phyloP scores from a whole-genome alignment of 1,140 invertebrate genomes.

The Caligus rogercresseyi region DNA sequence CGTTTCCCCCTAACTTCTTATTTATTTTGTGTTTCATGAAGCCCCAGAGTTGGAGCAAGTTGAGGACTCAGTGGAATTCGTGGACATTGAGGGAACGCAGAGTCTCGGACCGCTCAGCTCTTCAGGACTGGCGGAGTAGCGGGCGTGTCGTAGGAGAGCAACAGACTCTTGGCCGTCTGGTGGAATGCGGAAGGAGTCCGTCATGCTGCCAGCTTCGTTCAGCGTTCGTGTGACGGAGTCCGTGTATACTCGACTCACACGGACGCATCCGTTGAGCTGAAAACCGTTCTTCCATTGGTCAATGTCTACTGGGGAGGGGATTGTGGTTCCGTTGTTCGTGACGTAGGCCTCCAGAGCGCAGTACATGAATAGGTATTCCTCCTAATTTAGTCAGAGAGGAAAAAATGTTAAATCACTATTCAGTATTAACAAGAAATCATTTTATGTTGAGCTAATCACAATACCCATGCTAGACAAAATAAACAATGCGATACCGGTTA shows the following conservation, averaged over 20 bases:
- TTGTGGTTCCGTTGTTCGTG: conserved; percentile 24
- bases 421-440: too few species aligned
- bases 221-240: neutral
- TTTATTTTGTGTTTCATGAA: too few species aligned
- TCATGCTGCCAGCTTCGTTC: neutral
- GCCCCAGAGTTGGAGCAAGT: neutral
- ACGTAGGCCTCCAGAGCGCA: conserved; percentile 39
- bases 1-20: too few species aligned
- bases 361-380: conserved; percentile 46
- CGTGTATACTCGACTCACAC: conserved; percentile 11
- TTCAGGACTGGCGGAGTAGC: neutral
- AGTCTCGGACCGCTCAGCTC: neutral
- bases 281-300: conserved; percentile 14
- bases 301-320: conserved; percentile 17
- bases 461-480: too few species aligned
- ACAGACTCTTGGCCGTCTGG: conserved; percentile 21
- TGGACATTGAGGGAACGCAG: neutral
- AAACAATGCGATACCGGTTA: too few species aligned
- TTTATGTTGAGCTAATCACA: too few species aligned
- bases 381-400: too few species aligned
- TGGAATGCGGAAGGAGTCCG: conserved; percentile 11
- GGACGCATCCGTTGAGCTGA: conserved; percentile 16
- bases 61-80: neutral
- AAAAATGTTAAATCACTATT: too few species aligned
- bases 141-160: conserved; percentile 3